phyloP scores from a whole-genome alignment of 2,888 invertebrate genomes.

The Watsonalla cultraria region DNA sequence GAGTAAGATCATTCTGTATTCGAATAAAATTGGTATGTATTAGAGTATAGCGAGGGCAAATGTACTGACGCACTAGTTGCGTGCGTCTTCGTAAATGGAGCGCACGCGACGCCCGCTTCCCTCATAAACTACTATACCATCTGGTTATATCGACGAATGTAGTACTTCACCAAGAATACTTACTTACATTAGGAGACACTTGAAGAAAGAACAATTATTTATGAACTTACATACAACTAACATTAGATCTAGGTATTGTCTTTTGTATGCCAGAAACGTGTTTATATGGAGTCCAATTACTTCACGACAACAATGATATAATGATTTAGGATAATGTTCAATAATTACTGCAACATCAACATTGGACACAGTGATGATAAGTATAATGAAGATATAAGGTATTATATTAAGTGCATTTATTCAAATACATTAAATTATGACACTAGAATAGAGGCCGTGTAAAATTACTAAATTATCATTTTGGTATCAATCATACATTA shows the following conservation, averaged over 20 bases:
- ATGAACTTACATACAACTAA: constrained; percentile 76
- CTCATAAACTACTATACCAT: constrained; percentile 32
- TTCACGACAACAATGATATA: constrained; percentile 40
- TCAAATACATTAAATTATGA: constrained; percentile 45
- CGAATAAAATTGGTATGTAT: constrained; percentile 25
- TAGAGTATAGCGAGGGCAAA: constrained; percentile 21
- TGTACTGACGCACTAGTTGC: not conserved
- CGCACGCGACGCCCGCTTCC: too few species aligned
- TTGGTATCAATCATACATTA: constrained; percentile 50
- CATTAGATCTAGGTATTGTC: constrained; percentile 80
- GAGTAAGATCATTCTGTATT: constrained; percentile 33
- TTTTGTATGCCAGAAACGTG: constrained; percentile 76
- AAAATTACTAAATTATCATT: constrained; percentile 42
- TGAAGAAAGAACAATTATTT: constrained; percentile 76
- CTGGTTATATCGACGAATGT: constrained; percentile 59
- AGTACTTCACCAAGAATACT: constrained; percentile 67
- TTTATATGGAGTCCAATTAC: constrained; percentile 59
- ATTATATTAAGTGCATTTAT: constrained; percentile 53
- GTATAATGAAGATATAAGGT: constrained; percentile 42
- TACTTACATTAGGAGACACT: constrained; percentile 74
- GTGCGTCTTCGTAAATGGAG: constrained; percentile 25
- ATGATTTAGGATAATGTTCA: constrained; percentile 45
- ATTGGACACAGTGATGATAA: constrained; percentile 43
- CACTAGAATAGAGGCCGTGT: constrained; percentile 56
- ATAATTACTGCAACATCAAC: constrained; percentile 59